Conservation (phyloP, 2,888 invertebrate species). For the Heliconius sara region DNA sequence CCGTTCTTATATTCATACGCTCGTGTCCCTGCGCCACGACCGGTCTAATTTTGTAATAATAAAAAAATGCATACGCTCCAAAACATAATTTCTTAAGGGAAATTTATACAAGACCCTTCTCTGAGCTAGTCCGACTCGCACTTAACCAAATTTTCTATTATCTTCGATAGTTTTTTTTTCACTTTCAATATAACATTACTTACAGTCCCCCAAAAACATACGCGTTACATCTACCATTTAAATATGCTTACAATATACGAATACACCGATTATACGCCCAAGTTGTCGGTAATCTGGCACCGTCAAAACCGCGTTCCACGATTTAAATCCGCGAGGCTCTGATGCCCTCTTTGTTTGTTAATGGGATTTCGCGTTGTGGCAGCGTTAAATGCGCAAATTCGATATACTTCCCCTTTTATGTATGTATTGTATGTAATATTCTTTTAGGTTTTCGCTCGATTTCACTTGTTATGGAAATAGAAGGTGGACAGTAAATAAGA, state of each 20-base stretch:
- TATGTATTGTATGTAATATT: slow-evolving; percentile 7
- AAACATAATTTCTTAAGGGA: too few species aligned
- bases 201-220: neutral
- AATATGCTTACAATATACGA: neutral
- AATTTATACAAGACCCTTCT: too few species aligned
- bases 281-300: slow-evolving; percentile 14
- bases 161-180: neutral
- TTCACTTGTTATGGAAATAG: neutral
- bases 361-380: slow-evolving; percentile 47
- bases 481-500: neutral
- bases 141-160: too few species aligned
- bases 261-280: slow-evolving; percentile 6
- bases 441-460: slow-evolving; percentile 10
- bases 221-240: neutral
- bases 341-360: slow-evolving; percentile 71
- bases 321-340: slow-evolving; percentile 56
- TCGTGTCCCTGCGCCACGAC: too few species aligned
- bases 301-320: slow-evolving; percentile 37
- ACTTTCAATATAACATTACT: neutral
- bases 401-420: slow-evolving; percentile 28
- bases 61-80: too few species aligned
- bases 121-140: too few species aligned
- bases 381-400: slow-evolving; percentile 38
- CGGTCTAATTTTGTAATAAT: too few species aligned
- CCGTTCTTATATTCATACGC: too few species aligned